These are phyloP conservation scores for Leptopilina drosophilae DNA, from an alignment of 2,888 invertebrate genomes.

Conservation along the genomic window DNA sequence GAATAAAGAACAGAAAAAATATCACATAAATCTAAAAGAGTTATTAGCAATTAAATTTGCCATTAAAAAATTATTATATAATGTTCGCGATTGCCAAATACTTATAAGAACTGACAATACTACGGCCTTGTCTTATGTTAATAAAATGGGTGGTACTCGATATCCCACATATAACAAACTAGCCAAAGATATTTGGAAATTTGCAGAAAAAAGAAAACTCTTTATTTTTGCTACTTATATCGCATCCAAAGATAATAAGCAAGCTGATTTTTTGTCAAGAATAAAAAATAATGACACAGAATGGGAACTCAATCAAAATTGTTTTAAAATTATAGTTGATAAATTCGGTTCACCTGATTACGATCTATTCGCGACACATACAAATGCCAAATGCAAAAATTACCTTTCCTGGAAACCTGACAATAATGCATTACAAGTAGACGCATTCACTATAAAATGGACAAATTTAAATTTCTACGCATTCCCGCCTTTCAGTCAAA, in stretches of 20 bases:
- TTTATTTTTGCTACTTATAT: slow-evolving; percentile 41
- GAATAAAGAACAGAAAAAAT: background rate
- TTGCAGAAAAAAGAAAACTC: background rate
- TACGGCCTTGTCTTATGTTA: background rate
- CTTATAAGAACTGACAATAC: slow-evolving; percentile 2
- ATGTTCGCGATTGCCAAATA: background rate
- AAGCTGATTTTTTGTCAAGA: slow-evolving; percentile 48
- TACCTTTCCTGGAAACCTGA: slow-evolving; percentile 46
- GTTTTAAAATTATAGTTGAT: slow-evolving; percentile 18
- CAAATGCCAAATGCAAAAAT: slow-evolving; percentile 44
- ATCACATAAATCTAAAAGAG: slow-evolving; percentile 31
- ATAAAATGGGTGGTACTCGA: slow-evolving; percentile 4
- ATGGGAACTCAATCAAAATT: slow-evolving; percentile 40
- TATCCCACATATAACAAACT: background rate
- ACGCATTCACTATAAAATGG: slow-evolving; percentile 46
- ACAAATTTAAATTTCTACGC: slow-evolving; percentile 45
- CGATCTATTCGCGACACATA: slow-evolving; percentile 47
- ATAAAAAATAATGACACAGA: slow-evolving; percentile 33
- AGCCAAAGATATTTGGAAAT: slow-evolving; percentile 2
- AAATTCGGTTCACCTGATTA: slow-evolving; percentile 42
- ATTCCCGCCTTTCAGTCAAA: slow-evolving; percentile 50
- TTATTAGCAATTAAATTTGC: slow-evolving; percentile 9
- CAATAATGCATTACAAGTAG: too few species aligned
- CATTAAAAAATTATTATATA: background rate
- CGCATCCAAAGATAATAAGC: slow-evolving; percentile 32